Evolutionary conservation across 2,113 vertebrate genomes (phyloP).

Genomic region (Diadophis punctatus): DNA sequence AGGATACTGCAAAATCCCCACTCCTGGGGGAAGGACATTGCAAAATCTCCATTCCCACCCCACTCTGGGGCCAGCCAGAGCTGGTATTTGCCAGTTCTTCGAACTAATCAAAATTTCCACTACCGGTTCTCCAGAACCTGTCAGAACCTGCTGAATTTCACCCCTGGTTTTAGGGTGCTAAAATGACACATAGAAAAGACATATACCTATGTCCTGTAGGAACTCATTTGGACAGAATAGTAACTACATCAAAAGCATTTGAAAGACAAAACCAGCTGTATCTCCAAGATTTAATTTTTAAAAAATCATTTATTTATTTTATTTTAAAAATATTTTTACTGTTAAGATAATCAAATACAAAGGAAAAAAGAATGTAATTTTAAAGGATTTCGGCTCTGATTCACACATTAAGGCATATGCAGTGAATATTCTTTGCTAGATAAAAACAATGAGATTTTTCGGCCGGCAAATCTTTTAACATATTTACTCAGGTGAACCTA

Average conservation of each 20-base stretch:
- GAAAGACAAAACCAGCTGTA: background rate
- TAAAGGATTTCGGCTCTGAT: constrained; percentile 32
- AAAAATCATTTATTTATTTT: background rate
- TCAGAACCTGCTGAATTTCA: too few species aligned
- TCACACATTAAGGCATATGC: constrained; percentile 24
- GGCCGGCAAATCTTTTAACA: background rate
- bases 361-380: constrained; percentile 20
- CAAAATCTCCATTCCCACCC: too few species aligned
- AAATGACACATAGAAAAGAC: background rate
- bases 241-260: background rate
- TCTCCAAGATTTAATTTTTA: background rate
- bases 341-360: background rate
- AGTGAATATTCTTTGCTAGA: background rate
- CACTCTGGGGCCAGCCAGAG: too few species aligned
- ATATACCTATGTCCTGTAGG: background rate
- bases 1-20: too few species aligned
- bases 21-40: too few species aligned
- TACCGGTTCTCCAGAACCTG: too few species aligned
- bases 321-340: constrained; percentile 11
- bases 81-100: too few species aligned
- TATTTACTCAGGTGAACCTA: background rate
- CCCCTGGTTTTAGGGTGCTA: background rate
- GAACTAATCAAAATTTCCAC: too few species aligned
- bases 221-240: background rate
- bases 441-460: constrained; percentile 23